Evolutionary conservation across 2,888 invertebrate genomes (phyloP), one percentile per base, ranked within the genome.

Genomic region (Nomada fabriciana): DNA sequence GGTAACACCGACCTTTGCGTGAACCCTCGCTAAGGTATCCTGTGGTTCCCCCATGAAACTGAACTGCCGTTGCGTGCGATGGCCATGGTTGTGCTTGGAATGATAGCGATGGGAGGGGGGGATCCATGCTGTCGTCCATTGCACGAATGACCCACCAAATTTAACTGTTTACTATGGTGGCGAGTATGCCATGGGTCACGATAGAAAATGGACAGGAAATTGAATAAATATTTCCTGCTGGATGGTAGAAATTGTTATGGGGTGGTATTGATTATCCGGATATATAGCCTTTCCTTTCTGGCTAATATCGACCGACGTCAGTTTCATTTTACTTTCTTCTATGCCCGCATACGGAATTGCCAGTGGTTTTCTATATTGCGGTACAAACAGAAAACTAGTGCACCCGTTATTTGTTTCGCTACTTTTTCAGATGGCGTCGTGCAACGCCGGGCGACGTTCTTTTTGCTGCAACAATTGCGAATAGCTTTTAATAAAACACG

Each of bases 61-160:
- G 80, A 87, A 87, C 88, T 84, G 79, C 76, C 80, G 77, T 86
- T 87, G 87, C 87, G 88, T 87, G 87, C 76, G 76, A 87, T 74
- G 77, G 83, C 55, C 68, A 77, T 57, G 77, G 83, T 77, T 84
- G 77, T 83, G 70, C 82, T 71, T 36, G 67, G 76, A 85, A 87
- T 76, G 79, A 85, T 83, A 82, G 70, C 69, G 69, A 68, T 25
- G 25, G 25, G 78, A 70, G 69, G 63, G n/a, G 76, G 5, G 63
- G 50, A 55, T 25, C 42, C 42, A 36, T 20, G 5, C 42, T 18
- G 63, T 69, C 55, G 53, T 57, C 23, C 53, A 10, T 15, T 29
- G 75, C 80, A 78, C 79, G 72, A 87, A 85, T 87, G 79, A 84
- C 61, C 81, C 60, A 69, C 57, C 79, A 29, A 86, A 86, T 77